Conservation (phyloP, 2,113 vertebrate species). For the Chunga burmeisteri region DNA sequence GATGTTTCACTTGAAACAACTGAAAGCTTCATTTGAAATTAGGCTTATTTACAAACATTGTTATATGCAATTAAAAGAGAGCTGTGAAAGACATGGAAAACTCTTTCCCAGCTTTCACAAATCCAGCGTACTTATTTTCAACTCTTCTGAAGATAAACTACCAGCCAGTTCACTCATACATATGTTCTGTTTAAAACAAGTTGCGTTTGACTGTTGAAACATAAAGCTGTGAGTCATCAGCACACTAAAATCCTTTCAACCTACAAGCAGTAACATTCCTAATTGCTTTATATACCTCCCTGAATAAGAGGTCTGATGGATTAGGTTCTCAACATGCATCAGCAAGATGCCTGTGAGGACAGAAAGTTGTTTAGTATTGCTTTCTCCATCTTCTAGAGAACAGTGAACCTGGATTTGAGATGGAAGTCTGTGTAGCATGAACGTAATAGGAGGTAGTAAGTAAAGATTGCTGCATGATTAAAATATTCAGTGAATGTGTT, state of each 20-base stretch:
- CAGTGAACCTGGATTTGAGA: background rate
- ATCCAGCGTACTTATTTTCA: background rate
- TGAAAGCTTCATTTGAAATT: background rate
- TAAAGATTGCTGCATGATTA: background rate
- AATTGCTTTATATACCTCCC: background rate
- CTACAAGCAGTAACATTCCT: background rate
- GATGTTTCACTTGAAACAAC: background rate
- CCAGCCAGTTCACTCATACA: background rate
- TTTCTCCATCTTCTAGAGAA: background rate
- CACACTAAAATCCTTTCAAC: background rate
- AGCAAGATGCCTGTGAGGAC: background rate
- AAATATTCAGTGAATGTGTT: background rate
- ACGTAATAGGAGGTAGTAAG: background rate
- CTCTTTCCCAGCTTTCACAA: background rate
- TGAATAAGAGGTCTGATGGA: background rate
- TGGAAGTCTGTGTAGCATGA: background rate
- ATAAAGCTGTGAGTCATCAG: background rate
- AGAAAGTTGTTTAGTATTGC: background rate
- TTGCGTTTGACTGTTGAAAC: background rate
- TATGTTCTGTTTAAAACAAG: background rate
- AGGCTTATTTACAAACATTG: background rate
- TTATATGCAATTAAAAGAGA: background rate
- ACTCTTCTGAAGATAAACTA: background rate
- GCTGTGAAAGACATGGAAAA: background rate
- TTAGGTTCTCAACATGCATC: background rate